Evolutionary conservation across 2,113 vertebrate species (phyloP).

Genomic region (Scatophagus argus): DNA sequence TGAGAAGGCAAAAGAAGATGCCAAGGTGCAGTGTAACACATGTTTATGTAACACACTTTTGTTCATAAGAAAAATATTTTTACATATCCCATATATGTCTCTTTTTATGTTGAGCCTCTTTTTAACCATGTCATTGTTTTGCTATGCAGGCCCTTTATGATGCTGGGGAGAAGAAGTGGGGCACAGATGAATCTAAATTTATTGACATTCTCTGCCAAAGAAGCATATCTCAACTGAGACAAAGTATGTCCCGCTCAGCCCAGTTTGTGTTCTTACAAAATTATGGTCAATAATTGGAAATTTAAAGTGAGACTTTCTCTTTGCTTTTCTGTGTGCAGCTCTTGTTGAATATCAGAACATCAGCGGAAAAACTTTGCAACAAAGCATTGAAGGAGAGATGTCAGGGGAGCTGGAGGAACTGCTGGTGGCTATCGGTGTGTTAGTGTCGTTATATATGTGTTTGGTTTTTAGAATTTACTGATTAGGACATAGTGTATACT

Average conservation of each 20-base stretch:
- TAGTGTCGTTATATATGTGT: not conserved
- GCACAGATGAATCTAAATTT: constrained; percentile 85
- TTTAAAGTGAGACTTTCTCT: not conserved
- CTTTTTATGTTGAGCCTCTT: not conserved
- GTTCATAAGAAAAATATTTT: not conserved
- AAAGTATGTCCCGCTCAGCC: constrained; percentile 61
- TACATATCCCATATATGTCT: not conserved
- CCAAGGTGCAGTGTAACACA: constrained; percentile 69
- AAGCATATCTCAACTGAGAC: constrained; percentile 83
- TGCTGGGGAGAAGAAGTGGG: constrained; percentile 85
- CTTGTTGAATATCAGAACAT: constrained; percentile 86
- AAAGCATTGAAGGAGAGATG: constrained; percentile 86
- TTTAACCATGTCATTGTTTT: not conserved
- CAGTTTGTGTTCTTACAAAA: not conserved
- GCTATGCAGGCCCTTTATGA: constrained; percentile 77
- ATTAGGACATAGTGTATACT: not conserved
- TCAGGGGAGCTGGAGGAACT: constrained; percentile 85
- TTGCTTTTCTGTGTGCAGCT: constrained; percentile 62
- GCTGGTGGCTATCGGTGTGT: constrained; percentile 84
- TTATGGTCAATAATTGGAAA: not conserved
- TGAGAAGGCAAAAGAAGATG: constrained; percentile 78
- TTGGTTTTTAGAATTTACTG: not conserved
- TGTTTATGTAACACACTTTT: rapidly evolving
- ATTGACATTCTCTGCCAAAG: constrained; percentile 83
- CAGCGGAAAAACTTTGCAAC: constrained; percentile 85